Evolutionary conservation across 2,797 vertebrate genomes (phyloP).

Genomic region (Falco berigora): DNA sequence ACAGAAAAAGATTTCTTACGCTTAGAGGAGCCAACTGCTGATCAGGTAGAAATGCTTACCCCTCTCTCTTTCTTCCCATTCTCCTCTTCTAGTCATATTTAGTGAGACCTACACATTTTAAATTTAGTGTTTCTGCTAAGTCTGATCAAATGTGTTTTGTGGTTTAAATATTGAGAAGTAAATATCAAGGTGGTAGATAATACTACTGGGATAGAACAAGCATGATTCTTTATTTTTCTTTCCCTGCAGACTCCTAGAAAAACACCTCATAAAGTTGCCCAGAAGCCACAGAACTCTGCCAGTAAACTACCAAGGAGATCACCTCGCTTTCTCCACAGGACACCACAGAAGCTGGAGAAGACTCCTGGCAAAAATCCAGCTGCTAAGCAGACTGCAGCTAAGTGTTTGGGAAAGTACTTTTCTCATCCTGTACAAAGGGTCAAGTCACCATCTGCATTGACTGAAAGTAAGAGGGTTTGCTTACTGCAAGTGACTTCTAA

Average conservation of each 20-base stretch:
- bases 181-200: neutral
- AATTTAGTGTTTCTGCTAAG: neutral
- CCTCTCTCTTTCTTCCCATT: neutral
- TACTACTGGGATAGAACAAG: neutral
- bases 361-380: slow-evolving; percentile 21
- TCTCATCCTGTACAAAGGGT: slow-evolving; percentile 27
- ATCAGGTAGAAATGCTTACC: slow-evolving; percentile 75
- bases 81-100: neutral
- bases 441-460: slow-evolving; percentile 66
- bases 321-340: neutral
- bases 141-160: neutral
- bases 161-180: neutral
- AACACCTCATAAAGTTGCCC: slow-evolving; percentile 34
- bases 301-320: slow-evolving; percentile 32
- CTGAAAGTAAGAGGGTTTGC: slow-evolving; percentile 4
- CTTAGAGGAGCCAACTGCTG: slow-evolving; percentile 64
- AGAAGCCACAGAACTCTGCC: slow-evolving; percentile 21
- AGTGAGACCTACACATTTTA: neutral
- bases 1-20: slow-evolving; percentile 54
- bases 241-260: slow-evolving; percentile 73
- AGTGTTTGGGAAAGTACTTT: slow-evolving; percentile 25
- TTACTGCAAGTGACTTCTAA: slow-evolving; percentile 59
- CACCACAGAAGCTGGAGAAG: slow-evolving; percentile 1
- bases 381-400: slow-evolving; percentile 19
- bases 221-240: neutral